Evolutionary conservation across 2,888 invertebrate species (phyloP), one percentile per base, ranked within the genome.

Genomic region (Tigriopus californicus): DNA sequence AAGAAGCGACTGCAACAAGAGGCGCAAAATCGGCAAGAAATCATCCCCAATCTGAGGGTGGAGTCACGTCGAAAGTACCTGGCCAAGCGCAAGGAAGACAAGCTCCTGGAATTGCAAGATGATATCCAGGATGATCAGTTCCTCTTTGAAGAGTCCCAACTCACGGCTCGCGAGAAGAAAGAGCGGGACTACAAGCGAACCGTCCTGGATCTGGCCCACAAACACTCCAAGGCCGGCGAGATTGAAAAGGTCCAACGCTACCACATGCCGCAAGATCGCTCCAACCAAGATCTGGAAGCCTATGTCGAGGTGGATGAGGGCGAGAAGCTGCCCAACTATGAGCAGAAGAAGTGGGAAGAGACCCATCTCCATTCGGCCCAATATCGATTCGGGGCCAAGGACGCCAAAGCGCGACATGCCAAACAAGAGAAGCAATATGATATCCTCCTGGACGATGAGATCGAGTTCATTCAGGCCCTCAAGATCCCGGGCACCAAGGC

Each of bases 71-170:
- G 94, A 52, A 85, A 89, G 67, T 98, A 99, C 71, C 76, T 99
- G 65, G 86, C 87, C 68, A 98, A 97, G 71, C 78, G 98, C 51
- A 92, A 94, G 72, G 89, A 85, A 61, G 97, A 98, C 68, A 98
- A 98, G 74, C 80, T 97, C 41, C 80, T 85, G 11, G 95, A 98
- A 70, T 73, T 99, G 56, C 95, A 95, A 73, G 87, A 84, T 6
- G 92, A 94, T 68, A 87, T 99, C 61, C 75, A 81, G 52, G 98
- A 99, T 71, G 98, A 98, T 74, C 92, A 95, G 71, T 90, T 87
- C 69, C 77, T 95, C 1, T 98, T 95, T 71, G 83, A 85, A 58
- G 87, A 88, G 63, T 80, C 82, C 68, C 77, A 88, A 54, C 75
- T 98, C 64, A 91, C 94, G 2, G 80, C 83, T 67, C 76, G 82